phyloP scores from a whole-genome alignment of 2,888 invertebrate genomes.

The Antheraea assamensis region DNA sequence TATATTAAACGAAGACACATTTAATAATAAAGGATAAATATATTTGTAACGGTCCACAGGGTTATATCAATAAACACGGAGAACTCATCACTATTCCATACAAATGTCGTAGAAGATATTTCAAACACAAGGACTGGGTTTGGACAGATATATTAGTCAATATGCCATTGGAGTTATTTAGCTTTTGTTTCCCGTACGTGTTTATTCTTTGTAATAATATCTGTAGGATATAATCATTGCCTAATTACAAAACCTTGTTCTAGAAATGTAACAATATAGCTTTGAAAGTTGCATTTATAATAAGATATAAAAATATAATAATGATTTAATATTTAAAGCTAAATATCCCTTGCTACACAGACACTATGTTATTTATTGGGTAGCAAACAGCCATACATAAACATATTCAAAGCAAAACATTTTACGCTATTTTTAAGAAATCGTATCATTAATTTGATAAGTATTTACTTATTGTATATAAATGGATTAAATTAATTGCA shows the following conservation, averaged over 20 bases:
- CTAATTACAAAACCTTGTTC: neutral
- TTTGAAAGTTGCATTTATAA: neutral
- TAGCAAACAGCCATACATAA: too few relatives aligned
- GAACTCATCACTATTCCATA: constrained; percentile 53
- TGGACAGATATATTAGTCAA: constrained; percentile 64
- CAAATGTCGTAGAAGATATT: constrained; percentile 66
- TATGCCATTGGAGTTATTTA: constrained; percentile 61
- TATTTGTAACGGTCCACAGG: constrained; percentile 41
- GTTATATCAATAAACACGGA: constrained; percentile 64
- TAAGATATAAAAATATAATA: neutral
- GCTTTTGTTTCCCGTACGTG: constrained; percentile 62
- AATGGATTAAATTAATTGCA: too few relatives aligned
- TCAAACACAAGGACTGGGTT: constrained; percentile 55
- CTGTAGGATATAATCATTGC: neutral
- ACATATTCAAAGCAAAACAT: too few relatives aligned
- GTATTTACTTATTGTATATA: too few relatives aligned
- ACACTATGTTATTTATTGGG: too few relatives aligned
- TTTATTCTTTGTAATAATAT: neutral
- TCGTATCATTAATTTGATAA: too few relatives aligned
- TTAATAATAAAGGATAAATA: neutral
- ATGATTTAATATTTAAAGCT: too few relatives aligned
- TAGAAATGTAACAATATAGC: neutral
- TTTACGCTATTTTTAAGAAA: too few relatives aligned
- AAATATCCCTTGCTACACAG: neutral
- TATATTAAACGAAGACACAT: neutral